A percentile compares a stretch with the other conserved stretches of the same genome.
phyloP scores from a whole-genome alignment of 2,888 invertebrate genomes.

The Chalcis sispes region DNA sequence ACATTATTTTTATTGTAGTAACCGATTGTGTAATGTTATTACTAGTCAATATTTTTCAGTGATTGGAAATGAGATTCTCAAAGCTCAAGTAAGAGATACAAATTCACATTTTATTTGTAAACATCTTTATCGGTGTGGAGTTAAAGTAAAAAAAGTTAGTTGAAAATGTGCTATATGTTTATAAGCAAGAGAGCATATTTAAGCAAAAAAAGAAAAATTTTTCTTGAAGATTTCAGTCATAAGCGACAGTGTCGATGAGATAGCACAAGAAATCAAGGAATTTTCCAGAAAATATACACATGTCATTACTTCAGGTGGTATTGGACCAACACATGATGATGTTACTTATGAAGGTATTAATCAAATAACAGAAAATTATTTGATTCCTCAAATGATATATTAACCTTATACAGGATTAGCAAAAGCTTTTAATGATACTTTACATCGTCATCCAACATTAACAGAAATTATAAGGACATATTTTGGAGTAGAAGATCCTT shows the following conservation, averaged over 20 bases:
- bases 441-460: constrained; percentile 76
- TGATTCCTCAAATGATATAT: background rate
- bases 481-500: constrained; percentile 73
- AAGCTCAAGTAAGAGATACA: constrained; percentile 83
- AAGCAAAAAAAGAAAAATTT: constrained; percentile 50
- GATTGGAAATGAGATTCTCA: constrained; percentile 87
- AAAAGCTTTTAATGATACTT: constrained; percentile 77
- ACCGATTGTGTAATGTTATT: too few species aligned
- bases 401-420: constrained; percentile 76
- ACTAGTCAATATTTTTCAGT: constrained; percentile 76
- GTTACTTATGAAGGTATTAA: constrained; percentile 82
- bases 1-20: too few species aligned
- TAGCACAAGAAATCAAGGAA: constrained; percentile 80
- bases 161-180: constrained; percentile 44
- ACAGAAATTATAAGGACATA: constrained; percentile 75
- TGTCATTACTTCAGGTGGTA: constrained; percentile 86
- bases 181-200: constrained; percentile 40
- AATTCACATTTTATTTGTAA: constrained; percentile 82
- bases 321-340: constrained; percentile 89
- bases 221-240: constrained; percentile 81
- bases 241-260: constrained; percentile 81
- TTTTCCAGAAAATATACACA: constrained; percentile 81
- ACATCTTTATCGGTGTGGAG: constrained; percentile 80
- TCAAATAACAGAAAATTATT: constrained; percentile 28
- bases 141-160: constrained; percentile 79